These are phyloP conservation scores for Tetramorium alpestre DNA, from an alignment of 1,140 invertebrate species.

Conservation along the genomic window DNA sequence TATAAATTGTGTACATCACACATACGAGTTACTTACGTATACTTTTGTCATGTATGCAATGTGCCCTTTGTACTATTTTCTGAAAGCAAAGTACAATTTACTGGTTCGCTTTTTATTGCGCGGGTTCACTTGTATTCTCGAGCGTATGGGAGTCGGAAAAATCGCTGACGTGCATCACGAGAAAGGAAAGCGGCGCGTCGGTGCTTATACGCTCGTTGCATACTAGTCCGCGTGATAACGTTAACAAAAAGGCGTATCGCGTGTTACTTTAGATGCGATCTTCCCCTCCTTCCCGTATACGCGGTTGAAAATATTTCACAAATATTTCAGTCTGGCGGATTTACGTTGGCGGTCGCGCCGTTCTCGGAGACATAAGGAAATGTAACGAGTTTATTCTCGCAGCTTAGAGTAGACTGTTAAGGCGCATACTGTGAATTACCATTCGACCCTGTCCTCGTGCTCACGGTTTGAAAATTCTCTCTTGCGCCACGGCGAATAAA, in stretches of 20 bases:
- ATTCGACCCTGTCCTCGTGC: conserved; percentile 20
- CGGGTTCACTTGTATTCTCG: not conserved
- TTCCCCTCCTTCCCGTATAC: not conserved
- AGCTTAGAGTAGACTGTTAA: conserved; percentile 10
- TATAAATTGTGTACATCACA: not conserved
- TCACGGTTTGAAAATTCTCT: conserved; percentile 15
- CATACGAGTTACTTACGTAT: not conserved
- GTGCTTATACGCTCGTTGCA: conserved; percentile 35
- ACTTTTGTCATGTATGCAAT: conserved; percentile 11
- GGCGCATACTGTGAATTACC: conserved; percentile 16
- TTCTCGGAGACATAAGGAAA: conserved; percentile 10
- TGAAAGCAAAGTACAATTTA: not conserved
- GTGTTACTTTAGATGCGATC: conserved; percentile 51
- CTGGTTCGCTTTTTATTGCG: not conserved
- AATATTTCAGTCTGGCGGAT: conserved; percentile 47
- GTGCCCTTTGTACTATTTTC: conserved; percentile 9
- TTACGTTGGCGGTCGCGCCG: not conserved
- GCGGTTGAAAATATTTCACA: conserved; percentile 39
- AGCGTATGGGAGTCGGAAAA: conserved; percentile 16
- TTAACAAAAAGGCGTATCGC: conserved; percentile 54
- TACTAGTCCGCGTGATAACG: conserved; percentile 48
- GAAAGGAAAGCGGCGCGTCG: conserved; percentile 3
- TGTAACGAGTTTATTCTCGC: conserved; percentile 30
- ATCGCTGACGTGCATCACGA: conserved; percentile 29
- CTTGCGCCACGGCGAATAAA: not conserved